Conservation (phyloP, 2,797 vertebrate species). For the Morelia viridis region DNA sequence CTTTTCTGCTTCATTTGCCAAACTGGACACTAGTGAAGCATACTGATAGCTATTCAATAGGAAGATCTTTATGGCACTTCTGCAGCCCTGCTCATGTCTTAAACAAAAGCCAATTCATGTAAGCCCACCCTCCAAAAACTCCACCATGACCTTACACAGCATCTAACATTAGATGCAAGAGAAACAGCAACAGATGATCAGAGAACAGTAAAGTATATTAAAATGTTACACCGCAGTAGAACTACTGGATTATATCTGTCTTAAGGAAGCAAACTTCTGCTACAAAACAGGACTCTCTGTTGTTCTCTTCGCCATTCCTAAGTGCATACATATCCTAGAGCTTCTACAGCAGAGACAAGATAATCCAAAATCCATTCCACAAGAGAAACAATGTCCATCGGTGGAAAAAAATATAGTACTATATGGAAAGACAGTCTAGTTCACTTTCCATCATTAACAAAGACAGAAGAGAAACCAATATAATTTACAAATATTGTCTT, state of each 20-base stretch:
- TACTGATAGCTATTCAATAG: constrained; percentile 28
- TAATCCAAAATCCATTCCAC: background rate
- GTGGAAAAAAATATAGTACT: background rate
- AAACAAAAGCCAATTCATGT: constrained; percentile 15
- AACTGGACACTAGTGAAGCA: constrained; percentile 37
- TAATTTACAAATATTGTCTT: background rate
- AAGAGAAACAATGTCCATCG: background rate
- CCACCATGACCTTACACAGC: background rate
- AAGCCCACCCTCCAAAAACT: background rate
- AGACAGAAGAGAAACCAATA: constrained; percentile 33
- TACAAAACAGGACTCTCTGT: background rate
- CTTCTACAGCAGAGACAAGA: background rate
- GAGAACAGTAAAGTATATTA: background rate
- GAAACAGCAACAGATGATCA: background rate
- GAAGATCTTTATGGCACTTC: constrained; percentile 11
- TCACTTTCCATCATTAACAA: background rate
- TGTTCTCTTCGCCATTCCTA: background rate
- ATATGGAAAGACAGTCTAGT: background rate
- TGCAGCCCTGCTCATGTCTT: background rate
- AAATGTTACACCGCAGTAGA: background rate
- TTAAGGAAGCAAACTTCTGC: background rate
- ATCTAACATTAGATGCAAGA: background rate
- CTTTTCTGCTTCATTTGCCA: constrained; percentile 28
- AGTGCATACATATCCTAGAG: background rate
- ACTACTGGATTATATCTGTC: background rate